Evolutionary conservation across 2,797 vertebrate species (phyloP).

Genomic region (Dryobates pubescens): DNA sequence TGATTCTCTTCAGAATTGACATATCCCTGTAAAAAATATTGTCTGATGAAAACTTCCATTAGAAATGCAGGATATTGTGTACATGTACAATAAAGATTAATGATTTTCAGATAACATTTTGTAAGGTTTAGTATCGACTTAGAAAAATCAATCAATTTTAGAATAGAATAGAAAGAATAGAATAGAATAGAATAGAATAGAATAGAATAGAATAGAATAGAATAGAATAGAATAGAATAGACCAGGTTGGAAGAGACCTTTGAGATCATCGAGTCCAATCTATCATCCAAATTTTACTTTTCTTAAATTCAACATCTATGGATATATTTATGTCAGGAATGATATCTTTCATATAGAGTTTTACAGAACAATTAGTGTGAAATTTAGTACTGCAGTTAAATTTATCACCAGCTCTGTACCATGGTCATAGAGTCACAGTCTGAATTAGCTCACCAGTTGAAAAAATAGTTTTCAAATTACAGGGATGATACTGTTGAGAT

Average conservation of each 20-base stretch:
- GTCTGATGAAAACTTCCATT: neutral
- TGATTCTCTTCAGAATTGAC: neutral
- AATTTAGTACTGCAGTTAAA: neutral
- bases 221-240: too few species aligned
- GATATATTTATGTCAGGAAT: neutral
- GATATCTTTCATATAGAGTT: neutral
- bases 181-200: too few species aligned
- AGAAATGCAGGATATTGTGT: neutral
- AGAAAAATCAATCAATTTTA: neutral
- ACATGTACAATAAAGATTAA: neutral
- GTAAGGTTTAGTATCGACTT: neutral
- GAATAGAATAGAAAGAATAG: too few species aligned
- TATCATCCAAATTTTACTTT: neutral
- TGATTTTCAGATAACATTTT: fast-evolving
- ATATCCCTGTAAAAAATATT: neutral
- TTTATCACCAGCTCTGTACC: neutral
- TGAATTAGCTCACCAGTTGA: neutral
- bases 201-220: too few species aligned
- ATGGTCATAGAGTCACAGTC: neutral
- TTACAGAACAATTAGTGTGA: neutral
- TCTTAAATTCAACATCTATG: neutral
- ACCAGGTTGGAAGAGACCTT: too few species aligned
- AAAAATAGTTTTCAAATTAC: neutral
- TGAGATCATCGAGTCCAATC: too few species aligned
- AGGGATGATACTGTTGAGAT: neutral